Evolutionary conservation across 2,888 invertebrate genomes (phyloP).

Genomic region (Lasioglossum vierecki): DNA sequence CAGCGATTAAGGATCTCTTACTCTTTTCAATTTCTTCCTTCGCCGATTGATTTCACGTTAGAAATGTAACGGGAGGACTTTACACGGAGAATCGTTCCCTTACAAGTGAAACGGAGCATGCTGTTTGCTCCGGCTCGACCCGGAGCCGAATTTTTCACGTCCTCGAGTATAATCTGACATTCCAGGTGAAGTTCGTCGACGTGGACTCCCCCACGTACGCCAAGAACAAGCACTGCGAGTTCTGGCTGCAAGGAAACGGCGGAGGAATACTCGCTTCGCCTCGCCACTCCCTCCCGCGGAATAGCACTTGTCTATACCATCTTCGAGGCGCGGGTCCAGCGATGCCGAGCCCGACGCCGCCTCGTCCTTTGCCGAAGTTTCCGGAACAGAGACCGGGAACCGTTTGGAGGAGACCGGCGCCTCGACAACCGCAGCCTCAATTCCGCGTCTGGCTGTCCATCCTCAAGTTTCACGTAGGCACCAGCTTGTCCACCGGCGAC

Average conservation of each 20-base stretch:
- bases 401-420: constrained; percentile 85
- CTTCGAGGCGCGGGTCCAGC: constrained; percentile 87
- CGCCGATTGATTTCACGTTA: background rate
- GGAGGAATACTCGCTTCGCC: constrained; percentile 93
- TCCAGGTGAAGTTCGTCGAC: constrained; percentile 93
- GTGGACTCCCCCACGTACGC: constrained; percentile 92
- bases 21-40: background rate
- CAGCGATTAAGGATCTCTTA: background rate
- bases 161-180: background rate
- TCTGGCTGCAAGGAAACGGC: constrained; percentile 92
- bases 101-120: background rate
- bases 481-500: constrained; percentile 87
- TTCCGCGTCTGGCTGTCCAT: constrained; percentile 94
- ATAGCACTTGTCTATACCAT: constrained; percentile 95
- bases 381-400: constrained; percentile 82
- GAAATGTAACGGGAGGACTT: background rate
- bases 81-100: background rate
- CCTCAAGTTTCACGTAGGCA: constrained; percentile 92
- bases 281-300: constrained; percentile 93
- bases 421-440: constrained; percentile 86
- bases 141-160: background rate
- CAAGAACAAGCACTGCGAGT: constrained; percentile 94
- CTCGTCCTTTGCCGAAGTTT: constrained; percentile 82
- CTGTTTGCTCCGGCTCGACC: background rate
- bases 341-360: constrained; percentile 85